Base-by-base conservation (phyloP, 2,888 invertebrate species). In the Cantharis rustica region DNA sequence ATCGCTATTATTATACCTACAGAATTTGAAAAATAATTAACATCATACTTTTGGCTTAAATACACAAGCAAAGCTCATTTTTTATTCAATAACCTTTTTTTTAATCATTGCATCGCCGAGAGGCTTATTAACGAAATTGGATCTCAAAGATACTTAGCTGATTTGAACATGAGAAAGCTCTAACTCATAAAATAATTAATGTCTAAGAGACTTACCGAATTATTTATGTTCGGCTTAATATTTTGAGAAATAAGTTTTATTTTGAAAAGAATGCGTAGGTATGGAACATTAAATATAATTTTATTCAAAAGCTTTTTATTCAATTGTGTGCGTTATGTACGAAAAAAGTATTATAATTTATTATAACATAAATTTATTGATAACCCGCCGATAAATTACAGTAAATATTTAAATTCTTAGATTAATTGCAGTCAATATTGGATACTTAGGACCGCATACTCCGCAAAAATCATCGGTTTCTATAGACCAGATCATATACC, bases 381-480 rank as follows among this genome's bases (percentile, higher is more conserved):
- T 31, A 31, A 13, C 13, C 3, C 13, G 13, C 13, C 31, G 13
- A 31, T 23, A 7, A 0, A 31, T 13, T 13, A 5, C 13, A 31
- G 11, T 13, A 5, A 31, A n/a, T n/a, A 47, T 47, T 47, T 47
- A 47, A 47, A 47, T n/a, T n/a, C 47, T n/a, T 47, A n/a, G 64
- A 79, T 93, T 92, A 66, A 95, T 90, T 9, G 90, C 87, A 27
- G 85, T 90, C 15, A 95, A 83, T 5, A 95, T 86, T 0, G 93
- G 92, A 85, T 90, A 93, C 68, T 88, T 89, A 0, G 92, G 91
- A 0, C 92, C 91, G 81, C 94, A 94, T 0, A 84, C 81, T 0
- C 93, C 94, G 11, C 85, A 88, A 82, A 94, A 94, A 84, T 95
- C 95, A 82, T 95, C 95, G 5, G 93, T 93, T 85, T 96, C 96